phyloP scores from a whole-genome alignment of 2,113 vertebrate species.

The Thalassarche chlororhynchos region DNA sequence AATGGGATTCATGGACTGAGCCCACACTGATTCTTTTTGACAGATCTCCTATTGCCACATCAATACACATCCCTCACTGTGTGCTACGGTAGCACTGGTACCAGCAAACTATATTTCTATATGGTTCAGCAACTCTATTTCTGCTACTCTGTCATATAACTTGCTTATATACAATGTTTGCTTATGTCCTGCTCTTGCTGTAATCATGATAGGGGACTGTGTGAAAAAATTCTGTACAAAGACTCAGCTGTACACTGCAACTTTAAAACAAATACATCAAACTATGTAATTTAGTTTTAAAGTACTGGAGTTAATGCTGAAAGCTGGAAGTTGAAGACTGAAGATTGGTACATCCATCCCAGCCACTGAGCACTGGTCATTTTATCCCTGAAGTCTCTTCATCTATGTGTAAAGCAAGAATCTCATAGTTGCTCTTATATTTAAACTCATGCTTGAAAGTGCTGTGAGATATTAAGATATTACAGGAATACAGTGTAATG shows the following conservation, averaged over 20 bases:
- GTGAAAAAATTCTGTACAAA: background rate
- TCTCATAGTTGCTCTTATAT: background rate
- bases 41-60: slow-evolving; percentile 34
- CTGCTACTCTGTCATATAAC: background rate
- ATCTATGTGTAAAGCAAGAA: background rate
- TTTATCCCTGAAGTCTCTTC: background rate
- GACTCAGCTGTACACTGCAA: background rate
- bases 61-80: background rate
- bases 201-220: background rate
- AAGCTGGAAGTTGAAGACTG: background rate
- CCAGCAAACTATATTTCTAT: background rate
- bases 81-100: background rate
- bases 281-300: background rate
- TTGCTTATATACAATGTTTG: background rate
- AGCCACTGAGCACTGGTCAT: background rate
- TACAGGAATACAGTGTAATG: background rate
- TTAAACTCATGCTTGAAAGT: background rate
- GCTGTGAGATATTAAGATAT: background rate
- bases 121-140: background rate
- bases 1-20: background rate
- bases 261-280: background rate
- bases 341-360: background rate
- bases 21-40: slow-evolving; percentile 42
- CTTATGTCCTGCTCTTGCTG: background rate
- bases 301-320: background rate